Base-by-base conservation (phyloP, 2,888 invertebrate species). In the Apeira syringaria region DNA sequence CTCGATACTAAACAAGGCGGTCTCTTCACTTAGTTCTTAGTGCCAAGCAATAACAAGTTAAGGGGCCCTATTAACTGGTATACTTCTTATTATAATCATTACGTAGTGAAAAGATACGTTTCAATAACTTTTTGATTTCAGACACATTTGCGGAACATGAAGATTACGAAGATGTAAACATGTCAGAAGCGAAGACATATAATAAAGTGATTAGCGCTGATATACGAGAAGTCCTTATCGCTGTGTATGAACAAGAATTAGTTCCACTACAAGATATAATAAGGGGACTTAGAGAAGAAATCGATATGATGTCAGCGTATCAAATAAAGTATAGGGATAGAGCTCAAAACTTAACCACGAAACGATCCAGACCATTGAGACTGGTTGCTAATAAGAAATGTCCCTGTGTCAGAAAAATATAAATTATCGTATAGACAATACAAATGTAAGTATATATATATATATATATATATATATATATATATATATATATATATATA, bases 181-280 rank as follows among this genome's bases (percentile, higher is more conserved):
- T 31, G n/a, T 8, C 29, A 9, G 33, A 47, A 11, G 11, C 31
- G 5, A 25, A 34, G 6, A 42, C 43, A n/a, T 26, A 35, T 20
- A 38, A 33, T 17, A 38, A 52, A 6, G 36, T 18, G n/a, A 43
- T 43, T 8, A 30, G 10, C 25, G 30, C 27, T 29, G 44, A 50
- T 20, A 39, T 44, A 45, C 54, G 39, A 12, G 53, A 43, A 32
- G 53, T 51, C n/a, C 65, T 47, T 47, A 59, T 50, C 41, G 48
- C 42, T n/a, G 56, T 80, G 27, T 80, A 80, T 41, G 72, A 80
- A 50, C 50, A 74, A 27, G 76, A 81, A 47, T 56, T 88, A 24
- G 13, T 86, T 22, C 81, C 87, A 1, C 53, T 88, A 17, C 71
- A 77, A 53, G 55, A 57, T n/a, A 63, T 67, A 4, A 80, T 87